A percentile compares a stretch with the other conserved stretches of the same genome.
These are phyloP conservation scores for Fopius arisanus DNA, from an alignment of 1,140 invertebrate species.

Conservation along the genomic window DNA sequence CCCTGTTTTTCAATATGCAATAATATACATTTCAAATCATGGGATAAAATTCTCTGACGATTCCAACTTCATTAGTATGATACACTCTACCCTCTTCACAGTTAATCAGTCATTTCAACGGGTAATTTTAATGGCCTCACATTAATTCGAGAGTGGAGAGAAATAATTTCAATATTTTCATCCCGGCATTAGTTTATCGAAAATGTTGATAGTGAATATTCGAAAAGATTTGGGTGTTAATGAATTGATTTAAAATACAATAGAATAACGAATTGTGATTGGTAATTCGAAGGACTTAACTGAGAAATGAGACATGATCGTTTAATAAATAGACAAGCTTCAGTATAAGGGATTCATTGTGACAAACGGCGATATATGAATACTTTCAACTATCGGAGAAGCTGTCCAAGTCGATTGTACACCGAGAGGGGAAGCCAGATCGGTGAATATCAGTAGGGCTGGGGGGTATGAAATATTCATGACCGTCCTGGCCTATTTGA, in stretches of 20 bases:
- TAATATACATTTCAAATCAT: background rate
- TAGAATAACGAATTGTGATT: background rate
- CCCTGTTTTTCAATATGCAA: too few relatives aligned
- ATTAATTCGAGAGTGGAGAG: too few relatives aligned
- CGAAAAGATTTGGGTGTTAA: too few relatives aligned
- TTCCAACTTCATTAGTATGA: too few relatives aligned
- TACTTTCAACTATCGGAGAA: constrained; percentile 3
- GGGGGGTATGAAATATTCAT: constrained; percentile 5
- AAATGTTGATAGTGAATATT: too few relatives aligned
- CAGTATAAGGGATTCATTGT: background rate
- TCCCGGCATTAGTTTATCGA: too few relatives aligned
- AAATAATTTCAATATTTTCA: too few relatives aligned
- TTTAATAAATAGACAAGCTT: background rate
- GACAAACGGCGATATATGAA: background rate
- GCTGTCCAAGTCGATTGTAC: background rate
- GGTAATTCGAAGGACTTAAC: background rate
- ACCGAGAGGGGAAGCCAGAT: background rate
- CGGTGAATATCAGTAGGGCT: background rate
- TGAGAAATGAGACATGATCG: background rate
- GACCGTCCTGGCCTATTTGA: background rate
- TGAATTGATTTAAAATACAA: too few relatives aligned
- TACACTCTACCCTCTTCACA: too few relatives aligned
- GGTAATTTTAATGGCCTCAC: too few relatives aligned
- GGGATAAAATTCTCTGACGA: background rate
- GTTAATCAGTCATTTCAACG: too few relatives aligned